Evolutionary conservation across 1,140 invertebrate genomes (phyloP), one percentile per base, ranked within the genome.

Genomic region (Zaprionus inermis): DNA sequence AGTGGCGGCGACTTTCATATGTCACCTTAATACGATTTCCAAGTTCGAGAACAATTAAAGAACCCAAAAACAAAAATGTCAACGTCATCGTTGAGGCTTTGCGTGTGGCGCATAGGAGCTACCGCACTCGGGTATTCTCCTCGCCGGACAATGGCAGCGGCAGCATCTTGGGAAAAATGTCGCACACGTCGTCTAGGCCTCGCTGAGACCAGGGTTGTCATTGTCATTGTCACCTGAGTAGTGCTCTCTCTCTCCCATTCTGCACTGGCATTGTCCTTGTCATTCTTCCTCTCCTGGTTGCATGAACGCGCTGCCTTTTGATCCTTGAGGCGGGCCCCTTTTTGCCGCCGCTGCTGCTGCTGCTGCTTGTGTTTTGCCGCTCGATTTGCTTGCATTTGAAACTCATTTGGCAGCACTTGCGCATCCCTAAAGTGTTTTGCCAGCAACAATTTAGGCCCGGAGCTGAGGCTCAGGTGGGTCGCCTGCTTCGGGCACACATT

Each of bases 401-500:
- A 83, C 82, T 88, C 82, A 86, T 86, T 86, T 86, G 79, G 74
- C 76, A 65, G 82, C 82, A 88, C 82, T 88, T 86, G 83, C 83
- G 60, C 77, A 66, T 73, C 84, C 72, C 82, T 88, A 75, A 89
- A 86, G 83, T 86, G 83, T 88, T 88, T 78, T 78, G 68, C 76
- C 76, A 71, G 68, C 68, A 75, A 67, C 79, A 82, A 82, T 82
- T 69, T 73, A 34, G 61, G 41, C 7, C 12, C 28, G 28, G 5
- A 5, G 24, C 24, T 28, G 3, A 28, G 24, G 56, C 59, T 64
- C 44, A 56, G 58, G 60, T 57, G 36, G 36, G 81, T 71, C 65
- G 65, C 64, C 46, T 65, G 34, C 28, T 28, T 51, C 24, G 28
- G 46, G 38, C n/a, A 59, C 44, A 34, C 63, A 66, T 61, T 71